Base-by-base conservation (phyloP, 2,113 vertebrate genomes). In the Struthio camelus region DNA sequence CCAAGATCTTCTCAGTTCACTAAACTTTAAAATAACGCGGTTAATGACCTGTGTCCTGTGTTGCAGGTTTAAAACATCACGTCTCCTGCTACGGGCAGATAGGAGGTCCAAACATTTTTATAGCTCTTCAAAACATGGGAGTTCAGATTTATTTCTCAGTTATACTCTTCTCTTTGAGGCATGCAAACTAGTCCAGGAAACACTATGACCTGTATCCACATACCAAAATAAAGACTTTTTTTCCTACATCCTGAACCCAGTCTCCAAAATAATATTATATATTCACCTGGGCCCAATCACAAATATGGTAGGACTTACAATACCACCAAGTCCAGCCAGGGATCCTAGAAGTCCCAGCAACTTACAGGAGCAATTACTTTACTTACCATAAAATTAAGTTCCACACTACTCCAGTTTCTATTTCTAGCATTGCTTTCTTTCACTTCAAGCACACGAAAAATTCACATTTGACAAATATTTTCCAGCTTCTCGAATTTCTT, bases 401-500 rank as follows among this genome's bases (percentile, higher is more conserved):
- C 84, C 92, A 83, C 85, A 84, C 81, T 17, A 78, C 64, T 71
- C 81, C 46, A 34, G 91, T 19, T 95, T 91, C 92, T 97, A 71
- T 94, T 96, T 69, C 89, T 81, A 79, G 77, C 2, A 0, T 32
- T 46, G 79, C 70, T 73, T 85, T 62, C 90, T 36, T 89, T 78
- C 73, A 64, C 71, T 94, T 91, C 46, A 27, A 93, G 85, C 51
- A 48, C 89, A 96, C 4, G 3, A 70, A 90, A 90, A 91, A 93
- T n/a, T 91, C 91, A 85, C 69, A 81, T 86, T 90, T 80, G 92
- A 87, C 96, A 96, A 96, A 88, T 92, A 97, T 97, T 97, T 97
- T 97, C 96, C 97, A 96, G 87, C 81, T 90, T 93, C 96, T 97
- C 93, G 80, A 71, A 23, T 96, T 97, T 96, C 95, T 96, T 96